phyloP scores from a whole-genome alignment of 2,113 vertebrate species.

The human (Homo sapiens) region DNA sequence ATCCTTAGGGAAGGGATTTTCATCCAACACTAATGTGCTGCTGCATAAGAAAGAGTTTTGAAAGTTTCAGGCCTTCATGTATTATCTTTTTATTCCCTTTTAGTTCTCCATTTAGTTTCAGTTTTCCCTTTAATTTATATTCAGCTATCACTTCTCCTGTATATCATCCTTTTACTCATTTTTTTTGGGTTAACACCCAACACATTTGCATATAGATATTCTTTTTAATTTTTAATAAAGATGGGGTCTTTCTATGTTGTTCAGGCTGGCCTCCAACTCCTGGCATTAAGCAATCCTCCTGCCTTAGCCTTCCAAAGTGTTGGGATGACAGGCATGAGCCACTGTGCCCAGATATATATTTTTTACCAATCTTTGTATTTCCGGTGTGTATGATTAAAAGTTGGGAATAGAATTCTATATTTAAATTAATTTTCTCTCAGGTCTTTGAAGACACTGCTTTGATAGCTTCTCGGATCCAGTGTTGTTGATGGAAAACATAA shows the following conservation, averaged over 20 bases:
- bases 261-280: no score
- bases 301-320: no score
- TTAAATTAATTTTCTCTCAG: slow-evolving; percentile 8
- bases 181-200: background rate
- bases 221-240: no score
- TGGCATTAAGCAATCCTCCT: no score
- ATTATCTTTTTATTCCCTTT: background rate
- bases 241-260: no score
- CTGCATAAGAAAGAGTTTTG: background rate
- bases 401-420: background rate
- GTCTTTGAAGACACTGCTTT: background rate
- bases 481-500: background rate
- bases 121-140: background rate
- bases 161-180: background rate
- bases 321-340: no score
- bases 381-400: background rate
- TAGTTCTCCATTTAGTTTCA: background rate
- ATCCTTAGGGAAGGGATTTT: background rate
- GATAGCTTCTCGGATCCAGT: background rate
- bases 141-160: background rate
- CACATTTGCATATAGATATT: background rate
- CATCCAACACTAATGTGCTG: background rate
- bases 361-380: background rate
- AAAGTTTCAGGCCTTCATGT: background rate
- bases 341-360: background rate